A percentile compares a stretch with the other conserved stretches of the same genome.
Conservation (phyloP, 2,888 invertebrate species). For the Epinotia bilunana region DNA sequence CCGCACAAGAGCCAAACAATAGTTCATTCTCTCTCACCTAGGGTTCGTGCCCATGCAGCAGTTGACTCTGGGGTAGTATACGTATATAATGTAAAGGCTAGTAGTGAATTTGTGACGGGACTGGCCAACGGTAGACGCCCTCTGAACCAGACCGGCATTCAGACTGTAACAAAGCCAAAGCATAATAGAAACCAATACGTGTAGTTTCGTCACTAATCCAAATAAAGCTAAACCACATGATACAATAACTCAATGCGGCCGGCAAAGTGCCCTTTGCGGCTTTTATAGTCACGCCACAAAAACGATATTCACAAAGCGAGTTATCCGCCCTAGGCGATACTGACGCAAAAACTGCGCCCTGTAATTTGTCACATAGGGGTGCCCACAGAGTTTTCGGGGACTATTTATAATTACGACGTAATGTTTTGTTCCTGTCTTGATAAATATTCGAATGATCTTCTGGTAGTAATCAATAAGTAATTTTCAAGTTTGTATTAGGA, state of each 20-base stretch:
- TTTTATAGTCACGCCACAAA: slow-evolving; percentile 35
- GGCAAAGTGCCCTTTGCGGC: slow-evolving; percentile 39
- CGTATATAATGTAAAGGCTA: neutral
- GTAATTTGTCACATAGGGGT: slow-evolving; percentile 36
- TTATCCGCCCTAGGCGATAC: slow-evolving; percentile 31
- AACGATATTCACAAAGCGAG: slow-evolving; percentile 39
- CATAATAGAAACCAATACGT: slow-evolving; percentile 16
- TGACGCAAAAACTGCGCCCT: slow-evolving; percentile 33
- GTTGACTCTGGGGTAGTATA: neutral
- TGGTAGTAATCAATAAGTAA: too few species aligned
- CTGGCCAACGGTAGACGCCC: neutral
- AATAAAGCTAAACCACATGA: slow-evolving; percentile 35
- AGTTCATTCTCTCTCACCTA: neutral
- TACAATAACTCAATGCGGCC: slow-evolving; percentile 38
- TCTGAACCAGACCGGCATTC: neutral
- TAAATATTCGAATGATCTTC: too few species aligned
- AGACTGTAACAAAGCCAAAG: neutral
- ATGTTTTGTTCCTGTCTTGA: neutral
- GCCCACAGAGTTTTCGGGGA: neutral
- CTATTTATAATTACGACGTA: neutral
- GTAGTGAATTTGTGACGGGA: neutral
- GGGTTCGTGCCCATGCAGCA: neutral
- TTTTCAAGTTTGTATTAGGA: too few species aligned
- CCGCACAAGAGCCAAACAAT: neutral
- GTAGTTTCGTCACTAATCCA: slow-evolving; percentile 32